Evolutionary conservation across 2,797 vertebrate genomes (phyloP).

Genomic region (Myotis myotis): DNA sequence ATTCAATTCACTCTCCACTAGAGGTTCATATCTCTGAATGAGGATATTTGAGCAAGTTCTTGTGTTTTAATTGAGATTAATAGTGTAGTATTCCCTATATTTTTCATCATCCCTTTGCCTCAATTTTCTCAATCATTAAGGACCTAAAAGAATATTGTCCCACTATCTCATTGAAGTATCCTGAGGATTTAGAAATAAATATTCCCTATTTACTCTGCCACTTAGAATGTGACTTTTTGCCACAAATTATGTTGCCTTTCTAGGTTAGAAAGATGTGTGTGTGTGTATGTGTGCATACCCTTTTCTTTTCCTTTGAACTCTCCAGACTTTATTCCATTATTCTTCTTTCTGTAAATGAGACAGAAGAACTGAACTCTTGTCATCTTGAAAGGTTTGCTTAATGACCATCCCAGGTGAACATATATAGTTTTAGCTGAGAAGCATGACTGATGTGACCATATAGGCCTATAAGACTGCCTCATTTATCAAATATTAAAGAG

Average conservation of each 20-base stretch:
- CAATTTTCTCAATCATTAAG: background rate
- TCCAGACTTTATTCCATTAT: conserved; percentile 19
- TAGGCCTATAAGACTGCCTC: conserved; percentile 14
- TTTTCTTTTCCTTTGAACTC: conserved; percentile 35
- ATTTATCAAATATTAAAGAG: conserved; percentile 67
- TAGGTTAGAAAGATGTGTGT: conserved; percentile 1
- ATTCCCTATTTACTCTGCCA: background rate
- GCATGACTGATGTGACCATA: background rate
- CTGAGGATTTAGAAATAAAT: background rate
- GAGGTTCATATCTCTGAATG: background rate
- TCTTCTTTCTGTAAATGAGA: conserved; percentile 50
- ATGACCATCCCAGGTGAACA: conserved; percentile 14
- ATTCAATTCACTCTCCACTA: background rate
- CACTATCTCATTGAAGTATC: background rate
- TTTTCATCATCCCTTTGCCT: conserved; percentile 5
- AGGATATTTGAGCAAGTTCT: conserved; percentile 27
- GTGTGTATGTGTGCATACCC: accelerated
- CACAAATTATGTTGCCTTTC: conserved; percentile 38
- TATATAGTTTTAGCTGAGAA: background rate
- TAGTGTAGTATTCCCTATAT: background rate
- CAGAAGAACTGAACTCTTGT: conserved; percentile 33
- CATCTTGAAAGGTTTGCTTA: conserved; percentile 45
- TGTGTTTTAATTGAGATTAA: conserved; percentile 23
- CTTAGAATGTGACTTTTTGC: background rate
- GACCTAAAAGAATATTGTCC: conserved; percentile 5